phyloP scores from a whole-genome alignment of 1,140 invertebrate species.

The Pteromalus puparum region DNA sequence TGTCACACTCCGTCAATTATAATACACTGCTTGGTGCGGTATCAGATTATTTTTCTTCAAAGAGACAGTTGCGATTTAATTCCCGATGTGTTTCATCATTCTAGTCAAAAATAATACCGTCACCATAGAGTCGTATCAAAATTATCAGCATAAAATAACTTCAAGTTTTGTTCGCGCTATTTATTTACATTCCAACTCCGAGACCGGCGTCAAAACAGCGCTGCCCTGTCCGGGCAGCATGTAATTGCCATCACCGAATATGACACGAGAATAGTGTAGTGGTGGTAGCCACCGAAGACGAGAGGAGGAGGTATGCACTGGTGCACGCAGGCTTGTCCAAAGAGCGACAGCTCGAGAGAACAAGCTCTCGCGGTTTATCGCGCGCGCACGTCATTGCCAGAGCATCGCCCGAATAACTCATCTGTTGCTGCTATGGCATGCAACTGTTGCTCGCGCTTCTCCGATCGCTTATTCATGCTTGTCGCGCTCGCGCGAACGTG shows the following conservation, averaged over 20 bases:
- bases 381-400: constrained; percentile 21
- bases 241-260: neutral
- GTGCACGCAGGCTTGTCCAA: neutral
- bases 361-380: constrained; percentile 18
- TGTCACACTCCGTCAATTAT: neutral
- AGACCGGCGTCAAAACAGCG: too few relatives aligned
- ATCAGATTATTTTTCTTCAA: neutral
- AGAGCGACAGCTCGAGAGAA: constrained; percentile 5
- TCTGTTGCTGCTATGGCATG: neutral
- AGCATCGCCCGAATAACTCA: constrained; percentile 11
- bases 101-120: too few relatives aligned
- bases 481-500: constrained; percentile 11
- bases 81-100: too few relatives aligned
- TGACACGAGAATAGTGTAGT: neutral
- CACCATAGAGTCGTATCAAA: too few relatives aligned
- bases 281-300: neutral
- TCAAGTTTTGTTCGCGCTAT: too few relatives aligned
- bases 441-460: neutral
- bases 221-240: too few relatives aligned
- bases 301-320: neutral
- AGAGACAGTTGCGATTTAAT: neutral
- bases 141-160: too few relatives aligned
- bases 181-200: too few relatives aligned
- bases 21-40: neutral
- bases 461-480: constrained; percentile 43